A percentile compares a stretch with the other conserved stretches of the same genome.
Conservation (phyloP, 2,113 vertebrate species). For the Ciconia stormi region DNA sequence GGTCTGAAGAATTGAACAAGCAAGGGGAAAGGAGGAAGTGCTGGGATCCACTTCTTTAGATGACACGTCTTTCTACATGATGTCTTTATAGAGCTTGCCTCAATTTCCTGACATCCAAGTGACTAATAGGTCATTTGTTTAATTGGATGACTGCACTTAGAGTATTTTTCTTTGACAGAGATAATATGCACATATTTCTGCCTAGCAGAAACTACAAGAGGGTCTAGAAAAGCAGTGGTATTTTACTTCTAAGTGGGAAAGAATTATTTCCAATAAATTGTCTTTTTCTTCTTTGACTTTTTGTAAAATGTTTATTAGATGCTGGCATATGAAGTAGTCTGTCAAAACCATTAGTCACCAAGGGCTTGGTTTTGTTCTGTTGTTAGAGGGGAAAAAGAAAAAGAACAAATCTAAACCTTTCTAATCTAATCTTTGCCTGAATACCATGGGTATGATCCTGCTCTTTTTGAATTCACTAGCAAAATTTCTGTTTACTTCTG, state of each 20-base stretch:
- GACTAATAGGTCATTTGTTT: slow-evolving; percentile 32
- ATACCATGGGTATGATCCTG: neutral
- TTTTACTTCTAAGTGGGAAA: neutral
- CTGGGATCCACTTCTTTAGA: neutral
- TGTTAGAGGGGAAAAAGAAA: neutral
- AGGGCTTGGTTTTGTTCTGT: neutral
- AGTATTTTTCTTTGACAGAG: slow-evolving; percentile 2
- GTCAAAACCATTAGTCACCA: neutral
- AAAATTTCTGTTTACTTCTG: neutral
- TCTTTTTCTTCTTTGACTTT: neutral
- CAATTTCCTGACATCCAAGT: slow-evolving; percentile 1
- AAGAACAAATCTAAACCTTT: neutral
- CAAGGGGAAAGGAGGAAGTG: neutral
- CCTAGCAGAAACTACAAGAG: neutral
- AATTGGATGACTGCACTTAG: neutral
- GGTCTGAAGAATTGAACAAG: neutral
- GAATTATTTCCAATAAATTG: neutral
- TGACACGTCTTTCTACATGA: accelerated
- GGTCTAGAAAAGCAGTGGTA: neutral
- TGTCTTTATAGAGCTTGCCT: neutral
- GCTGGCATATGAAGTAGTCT: neutral
- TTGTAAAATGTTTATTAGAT: neutral
- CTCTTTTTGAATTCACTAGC: neutral
- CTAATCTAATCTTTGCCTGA: neutral
- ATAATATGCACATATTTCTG: neutral